Percentiles rank a stretch among this genome's conserved stretches.
Evolutionary conservation across 2,113 vertebrate species (phyloP).

Genomic region (Steatornis caripensis): DNA sequence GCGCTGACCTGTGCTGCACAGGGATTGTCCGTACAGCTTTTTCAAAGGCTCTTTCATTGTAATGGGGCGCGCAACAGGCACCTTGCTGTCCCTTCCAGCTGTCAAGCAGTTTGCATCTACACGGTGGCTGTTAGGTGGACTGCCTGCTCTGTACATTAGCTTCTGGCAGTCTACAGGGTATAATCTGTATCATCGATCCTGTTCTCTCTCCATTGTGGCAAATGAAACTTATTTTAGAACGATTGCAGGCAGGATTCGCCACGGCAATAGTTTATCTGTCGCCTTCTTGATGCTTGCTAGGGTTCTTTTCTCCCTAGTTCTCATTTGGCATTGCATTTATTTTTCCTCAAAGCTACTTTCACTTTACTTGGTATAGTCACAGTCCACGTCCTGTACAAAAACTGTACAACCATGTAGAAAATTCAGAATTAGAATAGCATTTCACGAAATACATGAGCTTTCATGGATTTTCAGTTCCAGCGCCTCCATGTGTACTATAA

Average conservation of each 20-base stretch:
- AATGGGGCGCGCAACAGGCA: not conserved
- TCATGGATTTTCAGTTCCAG: not conserved
- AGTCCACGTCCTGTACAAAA: not conserved
- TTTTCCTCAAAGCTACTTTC: not conserved
- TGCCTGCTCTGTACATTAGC: not conserved
- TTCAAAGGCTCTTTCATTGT: not conserved
- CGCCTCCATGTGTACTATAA: not conserved
- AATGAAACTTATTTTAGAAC: not conserved
- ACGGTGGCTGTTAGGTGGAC: not conserved
- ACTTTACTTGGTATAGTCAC: not conserved
- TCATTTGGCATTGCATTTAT: not conserved
- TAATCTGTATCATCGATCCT: not conserved
- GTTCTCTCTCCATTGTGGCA: not conserved
- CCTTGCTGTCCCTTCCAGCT: not conserved
- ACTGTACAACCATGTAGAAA: not conserved
- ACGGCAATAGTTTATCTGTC: not conserved
- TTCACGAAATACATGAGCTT: not conserved
- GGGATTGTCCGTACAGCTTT: not conserved
- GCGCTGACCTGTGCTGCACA: not conserved
- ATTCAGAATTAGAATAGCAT: not conserved
- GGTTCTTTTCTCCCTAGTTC: not conserved
- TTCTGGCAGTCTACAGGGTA: not conserved
- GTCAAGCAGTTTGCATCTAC: not conserved
- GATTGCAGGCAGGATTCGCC: not conserved
- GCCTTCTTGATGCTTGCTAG: accelerated